Conservation (phyloP, 2,888 invertebrate species). For the Neoitamus cyanurus region DNA sequence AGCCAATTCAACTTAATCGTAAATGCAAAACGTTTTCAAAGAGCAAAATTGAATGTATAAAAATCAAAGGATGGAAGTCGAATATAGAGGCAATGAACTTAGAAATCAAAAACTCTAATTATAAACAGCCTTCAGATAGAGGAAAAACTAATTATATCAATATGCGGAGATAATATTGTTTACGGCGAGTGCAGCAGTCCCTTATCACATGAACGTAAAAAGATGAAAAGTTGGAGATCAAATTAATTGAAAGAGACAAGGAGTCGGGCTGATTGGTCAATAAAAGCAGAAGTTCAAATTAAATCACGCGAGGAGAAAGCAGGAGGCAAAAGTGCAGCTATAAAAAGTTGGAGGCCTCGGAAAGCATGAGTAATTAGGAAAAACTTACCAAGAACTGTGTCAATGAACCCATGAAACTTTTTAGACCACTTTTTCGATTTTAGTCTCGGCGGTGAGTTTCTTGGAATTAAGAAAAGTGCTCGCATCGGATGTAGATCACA, state of each 20-base stretch:
- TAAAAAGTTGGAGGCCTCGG: neutral
- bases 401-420: slow-evolving; percentile 97
- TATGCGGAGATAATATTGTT: neutral
- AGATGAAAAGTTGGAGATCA: neutral
- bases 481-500: slow-evolving; percentile 99
- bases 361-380: neutral
- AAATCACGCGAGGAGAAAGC: neutral
- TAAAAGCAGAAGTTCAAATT: neutral
- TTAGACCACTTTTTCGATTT: slow-evolving; percentile 99
- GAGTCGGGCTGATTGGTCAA: neutral
- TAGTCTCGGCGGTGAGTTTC: slow-evolving; percentile 96
- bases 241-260: neutral
- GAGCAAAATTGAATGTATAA: neutral
- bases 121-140: neutral
- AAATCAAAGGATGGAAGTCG: neutral
- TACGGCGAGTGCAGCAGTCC: neutral
- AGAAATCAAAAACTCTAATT: neutral
- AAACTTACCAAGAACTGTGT: slow-evolving; percentile 81
- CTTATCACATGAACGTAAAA: neutral
- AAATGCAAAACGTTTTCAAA: neutral
- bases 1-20: neutral
- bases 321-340: neutral
- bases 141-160: neutral
- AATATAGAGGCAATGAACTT: neutral
- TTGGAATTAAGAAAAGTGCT: slow-evolving; percentile 96